Evolutionary conservation across 2,113 vertebrate species (phyloP), one percentile per base, ranked within the genome.

Genomic region (Pyxicephalus adspersus): DNA sequence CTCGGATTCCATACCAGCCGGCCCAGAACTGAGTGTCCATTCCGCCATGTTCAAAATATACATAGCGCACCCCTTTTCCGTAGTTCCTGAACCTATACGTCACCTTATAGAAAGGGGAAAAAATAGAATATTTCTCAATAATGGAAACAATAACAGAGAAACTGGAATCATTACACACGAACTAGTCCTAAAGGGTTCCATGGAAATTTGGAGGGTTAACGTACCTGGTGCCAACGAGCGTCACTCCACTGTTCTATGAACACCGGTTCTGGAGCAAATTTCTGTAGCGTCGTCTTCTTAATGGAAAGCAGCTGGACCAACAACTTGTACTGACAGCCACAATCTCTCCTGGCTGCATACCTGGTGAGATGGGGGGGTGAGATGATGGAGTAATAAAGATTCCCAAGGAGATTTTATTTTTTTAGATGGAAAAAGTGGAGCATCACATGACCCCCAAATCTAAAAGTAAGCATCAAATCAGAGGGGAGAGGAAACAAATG

Each of bases 1-100:
- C 87, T 0, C 95, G 91, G 70, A 96, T 84, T 0, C 98, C 97
- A 0, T 97, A 98, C 94, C 95, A 96, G 4, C 97, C 98, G 0
- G 92, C 91, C 97, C 98, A 99, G 86, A 9, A 97, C 84, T 95
- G 91, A 0, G 91, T 95, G 87, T 99, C 97, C 1, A 90, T 70
- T 45, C 97, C 96, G 2, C 96, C 96, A 0, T 99, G 98, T 31
- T 86, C 85, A 19, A 99, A 99, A 28, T 57, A 80, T 85, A 99
- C 85, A 70, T 92, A 86, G 28, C 97, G 94, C 70, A 97, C 95
- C 0, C 97, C 98, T 0, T 85, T 77, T 7, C 94, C 94, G 55
- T 98, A 98, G 76, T 94, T 84, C 1, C 58, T 90, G 86, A 99
- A 99, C 5, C 95, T 94, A 74, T 98, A 85, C 9, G 88, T 94